Evolutionary conservation across 2,888 invertebrate genomes (phyloP).

Genomic region (Meteorus cinctellus): DNA sequence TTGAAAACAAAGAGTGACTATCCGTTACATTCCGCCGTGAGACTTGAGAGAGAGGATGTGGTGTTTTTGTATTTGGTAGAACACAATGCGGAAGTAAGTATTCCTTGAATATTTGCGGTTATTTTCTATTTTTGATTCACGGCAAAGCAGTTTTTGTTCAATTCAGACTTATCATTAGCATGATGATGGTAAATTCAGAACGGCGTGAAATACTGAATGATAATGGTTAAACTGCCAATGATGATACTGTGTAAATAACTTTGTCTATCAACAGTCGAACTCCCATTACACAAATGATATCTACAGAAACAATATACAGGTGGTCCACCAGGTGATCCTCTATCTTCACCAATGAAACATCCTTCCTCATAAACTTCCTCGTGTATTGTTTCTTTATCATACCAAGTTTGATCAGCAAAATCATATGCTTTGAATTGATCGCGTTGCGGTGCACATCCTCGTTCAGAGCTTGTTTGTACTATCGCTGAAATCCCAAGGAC

Average conservation of each 20-base stretch:
- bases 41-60: constrained; percentile 92
- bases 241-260: not conserved
- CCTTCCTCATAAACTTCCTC: constrained; percentile 82
- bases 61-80: constrained; percentile 95
- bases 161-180: not conserved
- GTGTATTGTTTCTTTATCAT: constrained; percentile 78
- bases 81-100: constrained; percentile 88
- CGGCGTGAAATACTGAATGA: not conserved
- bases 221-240: not conserved
- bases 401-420: constrained; percentile 77
- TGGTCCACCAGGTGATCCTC: constrained; percentile 78
- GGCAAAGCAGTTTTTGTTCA: not conserved
- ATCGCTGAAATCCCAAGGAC: constrained; percentile 74
- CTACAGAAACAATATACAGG: constrained; percentile 86
- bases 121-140: not conserved
- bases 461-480: constrained; percentile 76
- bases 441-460: constrained; percentile 86
- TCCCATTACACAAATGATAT: constrained; percentile 82
- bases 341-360: constrained; percentile 79
- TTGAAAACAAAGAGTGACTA: constrained; percentile 91
- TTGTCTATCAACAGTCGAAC: constrained; percentile 21
- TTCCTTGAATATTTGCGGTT: constrained; percentile 33
- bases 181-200: not conserved
- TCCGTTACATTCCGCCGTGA: constrained; percentile 92
- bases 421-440: constrained; percentile 79